phyloP scores from a whole-genome alignment of 64 coral and sea anemone genomes.

The Montipora capricornis region DNA sequence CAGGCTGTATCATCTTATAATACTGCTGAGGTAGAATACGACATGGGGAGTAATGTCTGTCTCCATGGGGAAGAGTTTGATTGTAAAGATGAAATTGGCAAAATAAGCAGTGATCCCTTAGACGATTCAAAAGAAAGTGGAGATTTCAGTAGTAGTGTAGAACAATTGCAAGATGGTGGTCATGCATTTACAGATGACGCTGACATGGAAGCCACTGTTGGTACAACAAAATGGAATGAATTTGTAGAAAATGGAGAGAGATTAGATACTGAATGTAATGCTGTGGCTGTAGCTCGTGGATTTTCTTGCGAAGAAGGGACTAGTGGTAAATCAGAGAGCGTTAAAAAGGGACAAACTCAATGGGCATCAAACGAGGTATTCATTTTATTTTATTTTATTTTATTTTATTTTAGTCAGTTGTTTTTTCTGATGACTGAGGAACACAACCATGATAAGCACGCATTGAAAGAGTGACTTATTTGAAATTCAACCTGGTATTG shows the following conservation, averaged over 20 bases:
- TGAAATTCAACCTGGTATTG: neutral
- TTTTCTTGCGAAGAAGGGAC: neutral
- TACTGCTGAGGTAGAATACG: neutral
- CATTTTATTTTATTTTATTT: neutral
- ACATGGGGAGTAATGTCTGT: neutral
- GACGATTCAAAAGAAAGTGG: neutral
- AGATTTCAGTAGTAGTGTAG: neutral
- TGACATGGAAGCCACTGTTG: neutral
- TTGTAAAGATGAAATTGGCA: neutral
- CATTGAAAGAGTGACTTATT: too few species aligned
- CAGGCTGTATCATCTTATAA: neutral
- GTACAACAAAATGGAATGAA: neutral
- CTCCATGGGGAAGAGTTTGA: conserved; percentile 6
- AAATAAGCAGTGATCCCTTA: neutral
- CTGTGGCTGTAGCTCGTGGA: too few species aligned
- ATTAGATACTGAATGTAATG: neutral
- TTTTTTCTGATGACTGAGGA: too few species aligned
- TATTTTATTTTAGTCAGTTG: neutral
- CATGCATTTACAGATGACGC: neutral
- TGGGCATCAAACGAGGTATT: neutral
- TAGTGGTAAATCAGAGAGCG: neutral
- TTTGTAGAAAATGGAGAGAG: conserved; percentile 48
- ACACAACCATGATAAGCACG: too few species aligned
- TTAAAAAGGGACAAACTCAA: neutral
- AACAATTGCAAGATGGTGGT: conserved; percentile 1